Evolutionary conservation across 2,113 vertebrate genomes (phyloP), one percentile per base, ranked within the genome.

Genomic region (Kryptolebias marmoratus): DNA sequence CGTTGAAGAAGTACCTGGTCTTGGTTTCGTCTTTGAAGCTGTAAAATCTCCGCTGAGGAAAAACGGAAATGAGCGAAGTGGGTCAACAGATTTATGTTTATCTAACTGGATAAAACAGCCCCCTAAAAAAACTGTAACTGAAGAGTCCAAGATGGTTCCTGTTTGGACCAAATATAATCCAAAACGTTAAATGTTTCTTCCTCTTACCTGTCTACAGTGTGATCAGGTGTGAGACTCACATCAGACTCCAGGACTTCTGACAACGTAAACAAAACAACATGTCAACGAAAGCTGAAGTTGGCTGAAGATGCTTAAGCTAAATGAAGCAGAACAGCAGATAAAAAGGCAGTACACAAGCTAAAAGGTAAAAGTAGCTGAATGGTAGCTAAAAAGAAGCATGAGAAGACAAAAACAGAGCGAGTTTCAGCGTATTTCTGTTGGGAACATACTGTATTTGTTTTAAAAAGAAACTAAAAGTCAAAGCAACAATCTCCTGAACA

Each of bases 1-100:
- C 4, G 11, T 9, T 59, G 15, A 15, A 28, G 7, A 9, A 2
- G 80, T 95, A 96, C 95, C 95, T 94, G 95, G 93, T 85, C 64
- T 74, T 18, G 91, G 52, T 90, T 92, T 96, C 49, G 89, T 90
- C 90, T 93, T 94, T 22, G 57, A 69, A 54, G 90, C 85, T 57
- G 64, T 27, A 83, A 79, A 87, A 64, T 88, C 83, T 5, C 39
- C 82, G 56, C 93, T 94, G 83, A 50, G 63, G 69, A 44, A 70
- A 65, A 65, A 0, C n/a, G 61, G 4, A 66, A 30, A 67, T 8
- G n/a, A 1, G 39, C 68, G 59, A 62, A 0, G 54, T 0, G 68
- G 22, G 13, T 62, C 5, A 74, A 22, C 31, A 4, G 45, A 4
- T 13, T 39, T 42, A 13, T 18, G 2, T 49, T 9, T n/a, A 11